Conservation (phyloP, 2,888 invertebrate species). For the Meghimatium bilineatum region DNA sequence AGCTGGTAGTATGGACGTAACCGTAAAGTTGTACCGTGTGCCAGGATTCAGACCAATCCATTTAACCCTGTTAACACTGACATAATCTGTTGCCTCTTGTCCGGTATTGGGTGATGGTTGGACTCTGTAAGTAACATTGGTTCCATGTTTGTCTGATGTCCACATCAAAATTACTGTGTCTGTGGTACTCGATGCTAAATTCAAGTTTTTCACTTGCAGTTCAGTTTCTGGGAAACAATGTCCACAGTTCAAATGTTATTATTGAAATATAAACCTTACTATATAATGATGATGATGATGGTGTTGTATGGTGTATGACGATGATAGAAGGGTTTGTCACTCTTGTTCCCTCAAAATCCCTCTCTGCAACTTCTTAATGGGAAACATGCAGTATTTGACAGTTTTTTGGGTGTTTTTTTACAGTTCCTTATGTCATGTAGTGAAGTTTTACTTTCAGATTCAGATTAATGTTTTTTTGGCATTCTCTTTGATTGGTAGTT, state of each 20-base stretch:
- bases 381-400: too few species aligned
- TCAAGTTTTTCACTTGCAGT: slow-evolving; percentile 5
- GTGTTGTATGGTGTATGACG: too few species aligned
- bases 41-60: background rate
- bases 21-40: background rate
- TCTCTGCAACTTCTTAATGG: too few species aligned
- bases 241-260: too few species aligned
- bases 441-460: too few species aligned
- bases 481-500: too few species aligned
- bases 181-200: background rate
- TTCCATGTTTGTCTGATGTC: background rate
- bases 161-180: background rate
- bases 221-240: background rate
- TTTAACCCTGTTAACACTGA: background rate
- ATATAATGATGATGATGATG: too few species aligned
- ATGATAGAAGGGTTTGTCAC: too few species aligned
- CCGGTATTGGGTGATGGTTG: background rate
- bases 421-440: too few species aligned
- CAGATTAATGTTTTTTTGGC: too few species aligned
- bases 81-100: background rate
- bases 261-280: background rate
- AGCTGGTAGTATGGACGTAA: background rate
- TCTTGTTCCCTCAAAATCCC: too few species aligned
- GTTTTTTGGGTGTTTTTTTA: too few species aligned
- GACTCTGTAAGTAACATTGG: background rate